phyloP scores from a whole-genome alignment of 2,888 invertebrate genomes.

The Hydrotaea diabolus region DNA sequence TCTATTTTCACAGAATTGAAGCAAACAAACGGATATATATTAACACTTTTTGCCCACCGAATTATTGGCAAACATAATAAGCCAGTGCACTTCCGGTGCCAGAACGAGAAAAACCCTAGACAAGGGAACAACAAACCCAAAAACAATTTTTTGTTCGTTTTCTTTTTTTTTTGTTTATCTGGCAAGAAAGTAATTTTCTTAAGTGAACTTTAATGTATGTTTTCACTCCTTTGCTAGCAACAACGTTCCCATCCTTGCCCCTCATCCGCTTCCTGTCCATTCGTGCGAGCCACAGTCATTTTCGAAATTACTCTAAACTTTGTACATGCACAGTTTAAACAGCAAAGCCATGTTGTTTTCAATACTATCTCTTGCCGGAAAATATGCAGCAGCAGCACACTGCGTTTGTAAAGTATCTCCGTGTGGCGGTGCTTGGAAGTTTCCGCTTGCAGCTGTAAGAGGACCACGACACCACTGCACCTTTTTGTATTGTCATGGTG shows the following conservation, averaged over 20 bases:
- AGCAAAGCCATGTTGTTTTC: slow-evolving; percentile 24
- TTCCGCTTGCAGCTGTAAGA: not conserved
- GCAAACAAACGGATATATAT: slow-evolving; percentile 68
- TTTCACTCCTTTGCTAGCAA: slow-evolving; percentile 10
- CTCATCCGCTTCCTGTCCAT: not conserved
- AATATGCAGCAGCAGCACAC: slow-evolving; percentile 1
- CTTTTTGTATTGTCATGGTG: not conserved
- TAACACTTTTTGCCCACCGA: slow-evolving; percentile 59
- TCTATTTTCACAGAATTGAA: slow-evolving; percentile 63
- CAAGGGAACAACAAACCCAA: slow-evolving; percentile 64
- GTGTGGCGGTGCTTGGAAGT: slow-evolving; percentile 8
- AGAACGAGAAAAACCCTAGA: slow-evolving; percentile 67
- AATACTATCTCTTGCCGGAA: slow-evolving; percentile 2
- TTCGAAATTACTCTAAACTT: slow-evolving; percentile 53
- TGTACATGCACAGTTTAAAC: slow-evolving; percentile 33
- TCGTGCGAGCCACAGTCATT: slow-evolving; percentile 19
- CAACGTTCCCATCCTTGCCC: too few relatives aligned
- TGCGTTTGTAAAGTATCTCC: too few relatives aligned
- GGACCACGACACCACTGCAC: not conserved
- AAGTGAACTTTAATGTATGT: slow-evolving; percentile 76
- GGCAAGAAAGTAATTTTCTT: slow-evolving; percentile 73
- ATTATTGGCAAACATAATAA: slow-evolving; percentile 36
- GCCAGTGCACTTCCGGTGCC: slow-evolving; percentile 46
- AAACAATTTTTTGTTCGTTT: too few relatives aligned
- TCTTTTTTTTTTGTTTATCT: not conserved